Evolutionary conservation across 1,140 invertebrate species (phyloP), one percentile per base, ranked within the genome.

Genomic region (Drosophila bifasciata): DNA sequence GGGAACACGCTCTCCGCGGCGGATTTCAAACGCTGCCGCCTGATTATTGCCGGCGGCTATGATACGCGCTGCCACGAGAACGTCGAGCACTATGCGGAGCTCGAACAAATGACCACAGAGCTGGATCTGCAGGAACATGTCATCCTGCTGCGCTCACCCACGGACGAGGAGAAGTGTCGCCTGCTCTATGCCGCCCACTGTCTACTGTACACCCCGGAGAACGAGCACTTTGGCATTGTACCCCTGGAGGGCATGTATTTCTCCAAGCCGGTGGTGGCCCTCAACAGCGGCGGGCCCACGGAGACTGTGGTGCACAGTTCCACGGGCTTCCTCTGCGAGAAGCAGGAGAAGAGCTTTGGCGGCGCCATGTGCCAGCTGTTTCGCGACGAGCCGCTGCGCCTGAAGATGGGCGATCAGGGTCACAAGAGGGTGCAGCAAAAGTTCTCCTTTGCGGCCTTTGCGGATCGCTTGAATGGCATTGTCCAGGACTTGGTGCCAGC

Each of bases 191-290:
- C 94, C 59, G 95, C 95, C 85, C 93, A 94, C 72, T 95, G 96
- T 88, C 92, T 99, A 4, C 81, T 99, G 13, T 99, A 99, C 76
- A 99, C 99, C 16, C 99, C 99, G 4, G 94, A 95, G 0, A 97
- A 97, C 91, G 99, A 99, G 92, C 99, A 99, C 93, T 99, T 99
- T 94, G 99, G 99, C 5, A 99, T 99, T 89, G 99, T 99, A 6
- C 99, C 99, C 1, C 92, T 99, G 51, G 99, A 99, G 93, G 98
- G 98, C 0, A 99, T 99, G 99, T 98, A 97, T 89, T 95, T 96
- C 86, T 92, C 93, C 23, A 96, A 97, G 85, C 98, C 98, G 16
- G 98, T 99, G 0, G 95, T 99, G 73, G 99, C 99, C 0, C 95
- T 97, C 0, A 97, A 98, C 88, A 97, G 95, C 91, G 99, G 99